A percentile compares a stretch with the other conserved stretches of the same genome.
These are phyloP conservation scores for Yponomeuta cagnagella DNA, from an alignment of 2,888 invertebrate species.

Conservation along the genomic window DNA sequence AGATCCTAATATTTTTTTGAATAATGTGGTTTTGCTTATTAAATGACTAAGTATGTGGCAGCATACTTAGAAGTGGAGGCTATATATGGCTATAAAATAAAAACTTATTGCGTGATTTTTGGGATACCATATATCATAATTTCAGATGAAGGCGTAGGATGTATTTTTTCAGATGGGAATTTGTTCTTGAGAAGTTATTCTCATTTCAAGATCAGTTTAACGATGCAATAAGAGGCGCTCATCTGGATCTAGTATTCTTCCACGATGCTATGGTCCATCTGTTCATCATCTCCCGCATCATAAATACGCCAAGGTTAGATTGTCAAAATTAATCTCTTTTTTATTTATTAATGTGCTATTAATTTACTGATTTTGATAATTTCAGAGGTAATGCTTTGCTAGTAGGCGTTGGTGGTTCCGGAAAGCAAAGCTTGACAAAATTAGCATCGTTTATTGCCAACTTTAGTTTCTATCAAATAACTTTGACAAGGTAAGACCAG, in stretches of 20 bases:
- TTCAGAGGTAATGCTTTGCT: slow-evolving; percentile 85
- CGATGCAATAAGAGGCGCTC: slow-evolving; percentile 82
- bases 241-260: slow-evolving; percentile 92
- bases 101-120: too few relatives aligned
- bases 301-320: slow-evolving; percentile 81
- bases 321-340: not conserved
- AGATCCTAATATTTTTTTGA: too few relatives aligned
- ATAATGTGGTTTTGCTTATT: too few relatives aligned
- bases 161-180: slow-evolving; percentile 67
- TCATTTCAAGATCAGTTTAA: slow-evolving; percentile 85
- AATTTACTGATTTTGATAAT: not conserved
- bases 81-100: too few relatives aligned
- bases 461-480: slow-evolving; percentile 89
- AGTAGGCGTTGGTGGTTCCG: slow-evolving; percentile 94
- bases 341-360: not conserved
- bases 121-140: too few relatives aligned
- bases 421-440: slow-evolving; percentile 92
- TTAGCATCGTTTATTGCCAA: slow-evolving; percentile 90
- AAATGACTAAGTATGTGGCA: too few relatives aligned
- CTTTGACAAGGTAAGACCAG: slow-evolving; percentile 80
- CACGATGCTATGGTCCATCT: slow-evolving; percentile 90
- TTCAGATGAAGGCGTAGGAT: too few relatives aligned
- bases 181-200: slow-evolving; percentile 75
- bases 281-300: slow-evolving; percentile 88
- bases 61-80: too few relatives aligned